Evolutionary conservation across 2,888 invertebrate genomes (phyloP).

Genomic region (Morpho helenor): DNA sequence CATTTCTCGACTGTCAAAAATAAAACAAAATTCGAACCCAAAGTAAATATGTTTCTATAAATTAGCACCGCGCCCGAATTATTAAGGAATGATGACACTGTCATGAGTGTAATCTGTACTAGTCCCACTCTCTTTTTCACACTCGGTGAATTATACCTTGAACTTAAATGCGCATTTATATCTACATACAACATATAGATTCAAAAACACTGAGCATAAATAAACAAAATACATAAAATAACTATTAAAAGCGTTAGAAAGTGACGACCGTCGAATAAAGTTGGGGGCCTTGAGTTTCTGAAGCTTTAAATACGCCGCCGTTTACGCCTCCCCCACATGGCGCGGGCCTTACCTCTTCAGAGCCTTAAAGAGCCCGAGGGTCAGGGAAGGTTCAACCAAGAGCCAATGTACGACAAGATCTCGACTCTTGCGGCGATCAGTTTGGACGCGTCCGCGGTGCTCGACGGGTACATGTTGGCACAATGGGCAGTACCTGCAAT

Average conservation of each 20-base stretch:
- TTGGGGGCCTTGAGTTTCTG: conserved; percentile 6
- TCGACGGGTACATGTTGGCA: conserved; percentile 93
- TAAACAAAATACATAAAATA: conserved; percentile 4
- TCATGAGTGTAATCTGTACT: neutral
- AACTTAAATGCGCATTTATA: conserved; percentile 19
- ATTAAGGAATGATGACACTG: neutral
- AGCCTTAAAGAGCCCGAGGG: conserved; percentile 8
- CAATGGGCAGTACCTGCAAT: conserved; percentile 93
- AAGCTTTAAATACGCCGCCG: conserved; percentile 12
- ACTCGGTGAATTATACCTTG: conserved; percentile 1
- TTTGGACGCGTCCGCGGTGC: conserved; percentile 82
- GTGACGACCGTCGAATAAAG: conserved; percentile 6
- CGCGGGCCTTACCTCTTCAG: conserved; percentile 19
- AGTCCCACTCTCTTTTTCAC: neutral
- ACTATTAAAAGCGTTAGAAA: conserved; percentile 1
- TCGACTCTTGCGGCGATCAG: conserved; percentile 83
- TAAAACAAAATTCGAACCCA: conserved; percentile 5
- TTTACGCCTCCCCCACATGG: conserved; percentile 15
- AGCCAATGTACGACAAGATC: conserved; percentile 77
- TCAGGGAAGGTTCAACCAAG: conserved; percentile 64
- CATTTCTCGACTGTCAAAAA: conserved; percentile 8
- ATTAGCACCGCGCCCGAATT: conserved; percentile 6
- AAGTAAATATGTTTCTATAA: neutral
- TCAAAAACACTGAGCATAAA: conserved; percentile 11
- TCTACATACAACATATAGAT: conserved; percentile 4